phyloP scores from a whole-genome alignment of 2,888 invertebrate genomes.

The Cheilosia grossa region DNA sequence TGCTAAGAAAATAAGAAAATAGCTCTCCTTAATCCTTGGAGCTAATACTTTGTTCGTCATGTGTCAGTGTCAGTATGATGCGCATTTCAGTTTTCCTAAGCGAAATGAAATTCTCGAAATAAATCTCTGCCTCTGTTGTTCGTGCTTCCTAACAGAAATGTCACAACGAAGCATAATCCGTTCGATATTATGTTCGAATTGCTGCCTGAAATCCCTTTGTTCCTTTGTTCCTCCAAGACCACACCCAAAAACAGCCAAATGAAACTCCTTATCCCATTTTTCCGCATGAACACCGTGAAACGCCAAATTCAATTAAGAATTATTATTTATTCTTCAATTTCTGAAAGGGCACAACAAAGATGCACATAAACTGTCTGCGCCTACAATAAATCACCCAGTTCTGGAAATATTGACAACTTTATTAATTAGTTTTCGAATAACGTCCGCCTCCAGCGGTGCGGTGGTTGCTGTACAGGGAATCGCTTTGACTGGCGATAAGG shows the following conservation, averaged over 20 bases:
- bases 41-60: not conserved
- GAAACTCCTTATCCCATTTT: slow-evolving; percentile 3
- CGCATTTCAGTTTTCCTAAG: not conserved
- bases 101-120: not conserved
- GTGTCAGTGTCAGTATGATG: not conserved
- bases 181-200: too few species aligned
- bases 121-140: not conserved
- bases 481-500: not conserved
- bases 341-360: slow-evolving; percentile 7
- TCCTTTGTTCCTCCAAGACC: not conserved
- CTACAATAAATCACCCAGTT: slow-evolving; percentile 28
- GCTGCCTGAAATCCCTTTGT: slow-evolving; percentile 36
- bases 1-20: too few species aligned
- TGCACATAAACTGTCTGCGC: not conserved
- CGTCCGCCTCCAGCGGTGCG: not conserved
- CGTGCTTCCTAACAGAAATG: slow-evolving; percentile 1
- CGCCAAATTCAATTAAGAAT: slow-evolving; percentile 18
- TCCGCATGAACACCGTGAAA: not conserved
- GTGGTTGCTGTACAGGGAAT: too few species aligned
- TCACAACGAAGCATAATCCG: slow-evolving; percentile 40
- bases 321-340: slow-evolving; percentile 3
- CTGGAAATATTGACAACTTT: slow-evolving; percentile 30
- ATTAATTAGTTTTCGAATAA: slow-evolving; percentile 17
- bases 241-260: not conserved
- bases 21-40: not conserved